These are phyloP conservation scores for Pedionomus torquatus DNA, from an alignment of 2,113 vertebrate genomes.

Conservation along the genomic window DNA sequence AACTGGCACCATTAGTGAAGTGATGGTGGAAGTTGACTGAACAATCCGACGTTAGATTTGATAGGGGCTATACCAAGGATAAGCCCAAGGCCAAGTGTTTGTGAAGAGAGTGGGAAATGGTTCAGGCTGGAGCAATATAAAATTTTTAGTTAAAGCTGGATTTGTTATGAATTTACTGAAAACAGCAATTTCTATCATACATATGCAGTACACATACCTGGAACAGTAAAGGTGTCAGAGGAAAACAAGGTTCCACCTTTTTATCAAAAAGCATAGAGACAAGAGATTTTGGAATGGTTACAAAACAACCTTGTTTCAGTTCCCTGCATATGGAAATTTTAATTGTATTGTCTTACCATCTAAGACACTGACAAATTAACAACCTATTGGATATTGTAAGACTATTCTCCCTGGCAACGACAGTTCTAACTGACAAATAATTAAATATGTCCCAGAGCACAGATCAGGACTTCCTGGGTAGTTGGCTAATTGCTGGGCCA, in stretches of 20 bases:
- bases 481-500: neutral
- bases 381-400: neutral
- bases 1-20: conserved; percentile 51
- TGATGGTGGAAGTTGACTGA: conserved; percentile 37
- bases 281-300: neutral
- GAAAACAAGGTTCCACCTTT: neutral
- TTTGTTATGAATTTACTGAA: neutral
- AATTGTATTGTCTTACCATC: neutral
- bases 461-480: neutral
- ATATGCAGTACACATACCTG: neutral
- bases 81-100: conserved; percentile 54
- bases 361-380: neutral
- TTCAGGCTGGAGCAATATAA: neutral
- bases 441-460: neutral
- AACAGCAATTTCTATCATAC: neutral
- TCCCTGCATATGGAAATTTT: neutral
- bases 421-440: neutral
- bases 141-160: neutral
- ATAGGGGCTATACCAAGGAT: conserved; percentile 19
- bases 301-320: neutral
- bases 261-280: neutral
- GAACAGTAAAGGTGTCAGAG: neutral
- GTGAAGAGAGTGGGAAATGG: conserved; percentile 50
- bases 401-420: neutral
- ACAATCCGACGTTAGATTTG: neutral